phyloP scores from a whole-genome alignment of 2,113 vertebrate species.

The Chaetodon trifascialis region DNA sequence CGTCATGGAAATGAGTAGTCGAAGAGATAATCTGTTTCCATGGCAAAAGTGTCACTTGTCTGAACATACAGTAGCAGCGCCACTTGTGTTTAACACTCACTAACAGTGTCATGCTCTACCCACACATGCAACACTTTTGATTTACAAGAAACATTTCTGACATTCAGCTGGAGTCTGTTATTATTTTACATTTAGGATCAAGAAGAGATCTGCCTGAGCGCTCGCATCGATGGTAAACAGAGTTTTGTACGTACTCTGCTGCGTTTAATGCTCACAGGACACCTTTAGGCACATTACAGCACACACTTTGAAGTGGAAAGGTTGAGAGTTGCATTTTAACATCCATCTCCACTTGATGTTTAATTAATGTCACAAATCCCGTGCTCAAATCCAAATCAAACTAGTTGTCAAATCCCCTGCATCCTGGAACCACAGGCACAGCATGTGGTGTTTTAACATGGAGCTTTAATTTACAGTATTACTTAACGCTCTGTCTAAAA shows the following conservation, averaged over 20 bases:
- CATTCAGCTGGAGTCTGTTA: slow-evolving; percentile 17
- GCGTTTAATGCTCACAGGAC: not conserved
- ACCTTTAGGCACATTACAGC: slow-evolving; percentile 13
- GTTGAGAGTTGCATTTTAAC: slow-evolving; percentile 41
- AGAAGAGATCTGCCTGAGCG: not conserved
- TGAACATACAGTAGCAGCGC: slow-evolving; percentile 64
- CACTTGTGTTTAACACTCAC: slow-evolving; percentile 65
- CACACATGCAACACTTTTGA: slow-evolving; percentile 47
- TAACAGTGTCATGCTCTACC: slow-evolving; percentile 71
- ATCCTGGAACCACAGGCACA: slow-evolving; percentile 49
- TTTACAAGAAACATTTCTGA: slow-evolving; percentile 22
- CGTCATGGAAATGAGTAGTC: slow-evolving; percentile 71
- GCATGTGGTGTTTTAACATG: slow-evolving; percentile 66
- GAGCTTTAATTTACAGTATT: slow-evolving; percentile 76
- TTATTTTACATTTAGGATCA: slow-evolving; percentile 7
- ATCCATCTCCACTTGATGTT: slow-evolving; percentile 52
- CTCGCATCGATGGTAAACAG: not conserved
- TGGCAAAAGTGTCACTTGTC: slow-evolving; percentile 75
- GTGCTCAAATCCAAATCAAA: slow-evolving; percentile 55
- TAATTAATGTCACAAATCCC: slow-evolving; percentile 74
- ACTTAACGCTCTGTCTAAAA: slow-evolving; percentile 67
- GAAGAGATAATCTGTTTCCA: slow-evolving; percentile 75
- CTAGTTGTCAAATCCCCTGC: slow-evolving; percentile 68
- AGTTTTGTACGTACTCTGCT: slow-evolving; percentile 6
- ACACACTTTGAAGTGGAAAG: slow-evolving; percentile 32